phyloP scores from a whole-genome alignment of 2,888 invertebrate species.

The Pogonocherus hispidulus region DNA sequence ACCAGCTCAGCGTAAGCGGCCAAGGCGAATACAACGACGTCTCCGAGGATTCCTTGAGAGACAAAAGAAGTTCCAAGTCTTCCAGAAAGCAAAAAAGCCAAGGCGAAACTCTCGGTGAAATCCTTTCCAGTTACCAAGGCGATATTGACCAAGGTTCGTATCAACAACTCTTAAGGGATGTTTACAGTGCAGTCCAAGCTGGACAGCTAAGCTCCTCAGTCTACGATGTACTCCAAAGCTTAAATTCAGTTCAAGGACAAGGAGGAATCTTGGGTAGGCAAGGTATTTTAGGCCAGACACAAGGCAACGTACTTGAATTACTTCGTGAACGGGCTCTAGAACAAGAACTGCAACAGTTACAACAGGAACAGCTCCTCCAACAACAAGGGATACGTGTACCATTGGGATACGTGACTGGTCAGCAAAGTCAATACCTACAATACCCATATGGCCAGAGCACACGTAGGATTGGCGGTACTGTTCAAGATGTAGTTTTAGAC shows the following conservation, averaged over 20 bases:
- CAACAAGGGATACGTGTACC: conserved; percentile 2
- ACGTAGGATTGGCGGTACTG: background rate
- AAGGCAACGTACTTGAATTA: background rate
- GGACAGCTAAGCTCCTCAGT: conserved; percentile 46
- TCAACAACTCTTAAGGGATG: conserved; percentile 45
- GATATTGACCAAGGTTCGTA: conserved; percentile 44
- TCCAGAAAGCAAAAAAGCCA: conserved; percentile 29
- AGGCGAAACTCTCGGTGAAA: conserved; percentile 43
- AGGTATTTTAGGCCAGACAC: background rate
- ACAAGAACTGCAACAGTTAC: conserved; percentile 20
- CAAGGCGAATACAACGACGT: conserved; percentile 3
- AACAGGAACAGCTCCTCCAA: conserved; percentile 17
- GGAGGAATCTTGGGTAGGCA: background rate
- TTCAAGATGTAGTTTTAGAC: background rate
- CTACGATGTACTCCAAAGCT: conserved; percentile 39
- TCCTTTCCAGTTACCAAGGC: conserved; percentile 51
- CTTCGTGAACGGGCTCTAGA: conserved; percentile 10
- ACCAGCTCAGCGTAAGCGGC: conserved; percentile 24
- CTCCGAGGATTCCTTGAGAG: conserved; percentile 32
- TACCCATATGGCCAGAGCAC: background rate
- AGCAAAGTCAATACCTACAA: too few relatives aligned
- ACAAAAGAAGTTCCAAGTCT: conserved; percentile 36
- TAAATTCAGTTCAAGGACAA: conserved; percentile 24
- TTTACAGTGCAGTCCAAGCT: conserved; percentile 44
- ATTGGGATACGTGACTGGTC: background rate